These are phyloP conservation scores for Sesamia inferens DNA, from an alignment of 2,888 invertebrate genomes.

Conservation along the genomic window DNA sequence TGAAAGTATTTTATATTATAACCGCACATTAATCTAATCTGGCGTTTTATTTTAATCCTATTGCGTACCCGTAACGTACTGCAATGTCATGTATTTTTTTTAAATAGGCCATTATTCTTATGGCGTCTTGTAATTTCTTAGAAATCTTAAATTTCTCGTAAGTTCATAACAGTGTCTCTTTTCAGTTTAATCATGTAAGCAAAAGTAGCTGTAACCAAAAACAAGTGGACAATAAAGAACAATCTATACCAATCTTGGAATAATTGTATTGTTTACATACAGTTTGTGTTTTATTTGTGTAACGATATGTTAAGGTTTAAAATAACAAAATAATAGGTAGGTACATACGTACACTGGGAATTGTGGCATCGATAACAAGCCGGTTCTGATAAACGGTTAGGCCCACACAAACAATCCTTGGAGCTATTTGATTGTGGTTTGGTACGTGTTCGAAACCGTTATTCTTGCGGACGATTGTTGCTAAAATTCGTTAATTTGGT, in stretches of 20 bases:
- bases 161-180: conserved; percentile 24
- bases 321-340: conserved; percentile 9
- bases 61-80: conserved; percentile 45
- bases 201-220: conserved; percentile 60
- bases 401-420: conserved; percentile 48
- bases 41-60: conserved; percentile 69
- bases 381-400: conserved; percentile 56
- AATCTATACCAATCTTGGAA: conserved; percentile 58
- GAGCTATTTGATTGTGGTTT: conserved; percentile 43
- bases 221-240: conserved; percentile 58
- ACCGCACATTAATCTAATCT: conserved; percentile 80
- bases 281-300: conserved; percentile 54
- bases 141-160: conserved; percentile 46
- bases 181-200: conserved; percentile 48
- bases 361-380: conserved; percentile 45
- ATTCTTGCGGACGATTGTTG: conserved; percentile 12
- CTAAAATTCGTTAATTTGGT: conserved; percentile 14
- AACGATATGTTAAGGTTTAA: conserved; percentile 7
- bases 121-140: conserved; percentile 37
- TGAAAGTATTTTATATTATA: conserved; percentile 90
- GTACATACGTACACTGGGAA: conserved; percentile 5
- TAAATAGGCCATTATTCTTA: conserved; percentile 23
- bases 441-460: conserved; percentile 10
- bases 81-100: conserved; percentile 36
- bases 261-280: conserved; percentile 61